These are phyloP conservation scores for Tanypteryx hageni DNA, from an alignment of 2,888 invertebrate genomes.

Conservation along the genomic window DNA sequence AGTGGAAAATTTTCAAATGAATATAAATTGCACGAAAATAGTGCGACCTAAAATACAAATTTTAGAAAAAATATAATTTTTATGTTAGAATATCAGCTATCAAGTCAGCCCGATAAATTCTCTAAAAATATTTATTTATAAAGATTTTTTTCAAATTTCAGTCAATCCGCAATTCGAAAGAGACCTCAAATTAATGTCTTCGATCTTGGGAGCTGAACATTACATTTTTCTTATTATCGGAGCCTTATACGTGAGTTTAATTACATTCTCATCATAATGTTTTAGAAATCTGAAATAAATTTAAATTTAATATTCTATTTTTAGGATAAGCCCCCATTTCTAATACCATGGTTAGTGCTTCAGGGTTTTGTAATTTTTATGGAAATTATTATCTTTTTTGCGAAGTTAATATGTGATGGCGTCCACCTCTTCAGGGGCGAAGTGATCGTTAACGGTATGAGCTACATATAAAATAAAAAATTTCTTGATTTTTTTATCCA, in stretches of 20 bases:
- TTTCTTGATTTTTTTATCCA: no score
- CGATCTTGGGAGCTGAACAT: slow-evolving; percentile 15
- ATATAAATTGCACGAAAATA: no score
- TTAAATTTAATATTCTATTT: background rate
- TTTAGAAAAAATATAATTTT: no score
- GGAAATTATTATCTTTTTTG: background rate
- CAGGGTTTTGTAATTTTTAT: slow-evolving; percentile 37
- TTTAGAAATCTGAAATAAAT: background rate
- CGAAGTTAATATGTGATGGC: slow-evolving; percentile 22
- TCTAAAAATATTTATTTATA: no score
- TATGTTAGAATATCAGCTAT: no score
- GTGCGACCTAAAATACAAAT: no score
- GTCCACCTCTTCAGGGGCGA: slow-evolving; percentile 43
- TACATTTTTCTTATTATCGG: slow-evolving; percentile 14
- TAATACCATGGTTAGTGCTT: slow-evolving; percentile 26
- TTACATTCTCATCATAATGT: background rate
- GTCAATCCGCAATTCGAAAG: slow-evolving; percentile 15
- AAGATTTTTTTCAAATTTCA: background rate
- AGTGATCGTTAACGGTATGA: slow-evolving; percentile 10
- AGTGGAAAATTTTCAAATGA: no score
- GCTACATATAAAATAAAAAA: background rate
- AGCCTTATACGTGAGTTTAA: slow-evolving; percentile 14
- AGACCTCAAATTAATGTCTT: slow-evolving; percentile 34
- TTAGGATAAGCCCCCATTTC: background rate
- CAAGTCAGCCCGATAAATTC: no score